Base-by-base conservation (phyloP, 2,888 invertebrate species). In the Neoascia interrupta region DNA sequence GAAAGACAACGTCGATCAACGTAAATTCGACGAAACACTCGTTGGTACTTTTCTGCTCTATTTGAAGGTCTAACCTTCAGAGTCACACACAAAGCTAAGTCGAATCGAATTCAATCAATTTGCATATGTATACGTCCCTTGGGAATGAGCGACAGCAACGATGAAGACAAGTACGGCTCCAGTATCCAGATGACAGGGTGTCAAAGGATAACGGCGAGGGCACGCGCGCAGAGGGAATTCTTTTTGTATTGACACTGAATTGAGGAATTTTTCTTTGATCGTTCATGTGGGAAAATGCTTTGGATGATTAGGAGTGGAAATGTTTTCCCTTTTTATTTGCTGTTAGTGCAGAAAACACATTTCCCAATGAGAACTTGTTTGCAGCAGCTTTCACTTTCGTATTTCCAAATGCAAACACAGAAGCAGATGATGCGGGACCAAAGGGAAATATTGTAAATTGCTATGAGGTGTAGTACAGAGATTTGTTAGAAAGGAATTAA, bases 51-150 rank as follows among this genome's bases (percentile, higher is more conserved):
- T 58, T 60, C 45, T 51, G 53, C 64, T 58, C 51, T 70, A 53
- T 63, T 76, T 64, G 47, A 53, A 66, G 53, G 53, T 64, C n/a
- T 54, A 69, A 53, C 64, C 70, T 70, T 64, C 47, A 51, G 56
- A n/a, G 31, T n/a, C n/a, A 58, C 51, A 56, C 16, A 76, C 45
- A 60, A 58, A 64, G 58, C 64, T 43, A 28, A 63, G 61, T n/a
- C 58, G 72, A 79, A 66, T 68, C 61, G 72, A 79, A 79, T 79
- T 72, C 79, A 79, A 79, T 79, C 79, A 79, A 79, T 79, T 79
- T 79, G 73, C 79, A 68, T 72, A 56, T 76, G 64, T 72, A 68
- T 72, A 56, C 70, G 64, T 70, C 70, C 70, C 70, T 23, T 37
- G 64, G 53, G 70, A 47, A 15, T 13, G 26, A 21, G 39, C 36